phyloP scores from a whole-genome alignment of 2,113 vertebrate species.

The Sturnus vulgaris region DNA sequence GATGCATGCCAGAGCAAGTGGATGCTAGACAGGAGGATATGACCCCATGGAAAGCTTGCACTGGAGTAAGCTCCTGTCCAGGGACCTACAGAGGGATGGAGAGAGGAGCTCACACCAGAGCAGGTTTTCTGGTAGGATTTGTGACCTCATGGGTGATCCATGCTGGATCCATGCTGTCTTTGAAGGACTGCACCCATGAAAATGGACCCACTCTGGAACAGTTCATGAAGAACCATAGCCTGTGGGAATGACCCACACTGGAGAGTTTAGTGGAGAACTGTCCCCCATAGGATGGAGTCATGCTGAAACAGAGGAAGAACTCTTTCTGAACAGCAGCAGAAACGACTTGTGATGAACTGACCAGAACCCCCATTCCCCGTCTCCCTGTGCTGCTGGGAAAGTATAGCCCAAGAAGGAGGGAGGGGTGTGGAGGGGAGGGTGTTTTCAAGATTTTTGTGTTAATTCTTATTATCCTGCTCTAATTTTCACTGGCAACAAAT shows the following conservation, averaged over 20 bases:
- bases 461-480: neutral
- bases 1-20: neutral
- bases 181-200: neutral
- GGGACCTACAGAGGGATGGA: neutral
- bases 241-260: neutral
- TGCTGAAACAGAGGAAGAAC: neutral
- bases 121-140: neutral
- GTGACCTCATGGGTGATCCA: neutral
- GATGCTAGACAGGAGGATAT: accelerated
- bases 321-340: neutral
- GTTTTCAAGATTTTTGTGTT: neutral
- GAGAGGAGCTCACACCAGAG: neutral
- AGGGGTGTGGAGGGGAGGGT: too few relatives aligned
- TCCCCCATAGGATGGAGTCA: neutral
- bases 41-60: neutral
- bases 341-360: neutral
- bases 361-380: neutral
- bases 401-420: neutral
- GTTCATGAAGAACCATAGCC: neutral
- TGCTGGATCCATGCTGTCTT: neutral
- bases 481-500: neutral
- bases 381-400: neutral
- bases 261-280: neutral
- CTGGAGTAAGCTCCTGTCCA: neutral
- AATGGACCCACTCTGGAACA: too few relatives aligned